A percentile compares a stretch with the other conserved stretches of the same genome.
Conservation (phyloP, 2,888 invertebrate species). For the Stenichneumon culpator region DNA sequence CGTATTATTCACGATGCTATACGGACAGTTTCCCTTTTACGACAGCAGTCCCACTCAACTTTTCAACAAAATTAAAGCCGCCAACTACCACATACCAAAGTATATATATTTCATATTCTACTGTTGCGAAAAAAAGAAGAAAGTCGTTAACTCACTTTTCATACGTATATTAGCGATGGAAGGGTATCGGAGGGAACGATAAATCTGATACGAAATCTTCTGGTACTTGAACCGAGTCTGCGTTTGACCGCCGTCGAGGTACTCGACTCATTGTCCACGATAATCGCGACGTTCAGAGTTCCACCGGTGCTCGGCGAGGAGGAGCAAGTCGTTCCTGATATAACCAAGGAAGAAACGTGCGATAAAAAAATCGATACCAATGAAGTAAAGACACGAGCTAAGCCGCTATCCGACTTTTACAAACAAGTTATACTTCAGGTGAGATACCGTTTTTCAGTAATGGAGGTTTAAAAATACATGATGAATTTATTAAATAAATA, state of each 20-base stretch:
- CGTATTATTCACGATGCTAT: conserved; percentile 92
- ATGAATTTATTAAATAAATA: background rate
- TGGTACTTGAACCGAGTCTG: conserved; percentile 89
- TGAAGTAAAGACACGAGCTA: conserved; percentile 57
- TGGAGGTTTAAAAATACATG: too few species aligned
- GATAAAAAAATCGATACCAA: conserved; percentile 65
- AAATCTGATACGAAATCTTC: conserved; percentile 88
- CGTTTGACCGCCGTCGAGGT: conserved; percentile 90
- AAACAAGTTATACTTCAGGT: conserved; percentile 80
- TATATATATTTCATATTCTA: conserved; percentile 75
- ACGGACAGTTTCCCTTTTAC: conserved; percentile 93
- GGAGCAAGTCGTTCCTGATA: conserved; percentile 88
- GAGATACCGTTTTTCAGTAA: conserved; percentile 13
- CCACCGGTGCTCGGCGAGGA: conserved; percentile 85
- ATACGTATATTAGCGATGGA: conserved; percentile 84
- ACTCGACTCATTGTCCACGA: conserved; percentile 87
- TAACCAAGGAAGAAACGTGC: conserved; percentile 75
- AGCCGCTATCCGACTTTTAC: conserved; percentile 77
- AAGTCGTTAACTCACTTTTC: conserved; percentile 35
- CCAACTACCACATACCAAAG: conserved; percentile 91
- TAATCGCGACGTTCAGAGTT: conserved; percentile 87
- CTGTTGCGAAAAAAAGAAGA: background rate
- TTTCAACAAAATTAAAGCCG: conserved; percentile 91
- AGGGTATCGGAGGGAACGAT: conserved; percentile 89
- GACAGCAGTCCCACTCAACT: conserved; percentile 91